Percentiles rank a stretch among this genome's conserved stretches.
Evolutionary conservation across 2,888 invertebrate species (phyloP).

Genomic region (Cremastobaeus sp.): DNA sequence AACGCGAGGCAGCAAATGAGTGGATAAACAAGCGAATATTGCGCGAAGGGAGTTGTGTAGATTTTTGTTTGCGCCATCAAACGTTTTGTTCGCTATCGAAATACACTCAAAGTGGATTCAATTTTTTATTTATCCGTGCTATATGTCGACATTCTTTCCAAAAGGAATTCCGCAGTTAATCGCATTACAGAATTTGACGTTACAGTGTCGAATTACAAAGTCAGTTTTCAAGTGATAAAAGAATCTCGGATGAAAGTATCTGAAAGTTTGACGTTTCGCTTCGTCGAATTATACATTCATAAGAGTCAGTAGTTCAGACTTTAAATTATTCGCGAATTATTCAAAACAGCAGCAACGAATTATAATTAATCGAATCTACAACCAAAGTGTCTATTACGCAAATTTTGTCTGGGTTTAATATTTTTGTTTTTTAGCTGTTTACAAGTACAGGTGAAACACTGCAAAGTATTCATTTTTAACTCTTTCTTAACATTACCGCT

Average conservation of each 20-base stretch:
- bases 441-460: no score
- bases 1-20: not conserved
- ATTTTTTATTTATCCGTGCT: no score
- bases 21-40: not conserved
- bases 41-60: not conserved
- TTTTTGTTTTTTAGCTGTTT: no score
- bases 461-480: no score
- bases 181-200: conserved; percentile 24
- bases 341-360: conserved; percentile 4
- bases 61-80: no score
- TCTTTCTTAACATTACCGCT: no score
- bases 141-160: no score
- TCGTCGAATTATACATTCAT: conserved; percentile 42
- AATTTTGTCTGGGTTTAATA: no score
- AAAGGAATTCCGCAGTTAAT: conserved; percentile 1
- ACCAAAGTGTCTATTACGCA: no score
- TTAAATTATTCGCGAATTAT: conserved; percentile 22
- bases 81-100: no score
- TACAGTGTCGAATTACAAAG: conserved; percentile 24
- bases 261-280: conserved; percentile 46
- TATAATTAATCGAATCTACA: conserved; percentile 22
- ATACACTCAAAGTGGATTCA: no score
- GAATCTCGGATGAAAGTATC: conserved; percentile 37
- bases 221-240: conserved; percentile 48
- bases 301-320: conserved; percentile 26